phyloP scores from a whole-genome alignment of 2,888 invertebrate genomes.

The Hyposoter didymator region DNA sequence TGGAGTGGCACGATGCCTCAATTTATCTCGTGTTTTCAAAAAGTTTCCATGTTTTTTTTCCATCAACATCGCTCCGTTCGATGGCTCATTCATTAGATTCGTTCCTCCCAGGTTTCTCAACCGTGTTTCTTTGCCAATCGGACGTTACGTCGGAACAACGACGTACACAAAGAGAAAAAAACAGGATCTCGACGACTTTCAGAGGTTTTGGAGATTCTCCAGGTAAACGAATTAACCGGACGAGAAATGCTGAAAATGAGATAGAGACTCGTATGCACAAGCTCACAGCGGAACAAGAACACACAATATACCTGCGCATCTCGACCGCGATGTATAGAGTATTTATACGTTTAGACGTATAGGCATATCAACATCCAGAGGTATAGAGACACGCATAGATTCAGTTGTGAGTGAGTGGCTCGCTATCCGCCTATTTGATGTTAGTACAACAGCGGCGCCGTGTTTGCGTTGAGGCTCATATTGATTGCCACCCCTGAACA shows the following conservation, averaged over 20 bases:
- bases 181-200: background rate
- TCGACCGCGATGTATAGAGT: constrained; percentile 48
- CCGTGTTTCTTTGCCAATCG: background rate
- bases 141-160: background rate
- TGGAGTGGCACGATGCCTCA: constrained; percentile 31
- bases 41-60: constrained; percentile 16
- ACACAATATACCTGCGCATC: constrained; percentile 60
- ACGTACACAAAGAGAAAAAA: background rate
- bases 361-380: constrained; percentile 20
- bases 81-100: background rate
- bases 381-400: constrained; percentile 7
- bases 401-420: constrained; percentile 75
- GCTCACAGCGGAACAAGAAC: constrained; percentile 51
- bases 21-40: constrained; percentile 24
- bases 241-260: constrained; percentile 74
- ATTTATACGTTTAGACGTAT: background rate
- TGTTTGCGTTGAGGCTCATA: constrained; percentile 84
- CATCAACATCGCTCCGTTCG: background rate
- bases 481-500: constrained; percentile 81
- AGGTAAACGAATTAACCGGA: constrained; percentile 66
- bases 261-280: constrained; percentile 63
- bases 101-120: background rate
- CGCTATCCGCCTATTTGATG: constrained; percentile 84
- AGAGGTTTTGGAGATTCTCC: constrained; percentile 50
- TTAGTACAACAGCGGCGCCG: constrained; percentile 84